Evolutionary conservation across 2,888 invertebrate species (phyloP), one percentile per base, ranked within the genome.

Genomic region (Trachelus stipa): DNA sequence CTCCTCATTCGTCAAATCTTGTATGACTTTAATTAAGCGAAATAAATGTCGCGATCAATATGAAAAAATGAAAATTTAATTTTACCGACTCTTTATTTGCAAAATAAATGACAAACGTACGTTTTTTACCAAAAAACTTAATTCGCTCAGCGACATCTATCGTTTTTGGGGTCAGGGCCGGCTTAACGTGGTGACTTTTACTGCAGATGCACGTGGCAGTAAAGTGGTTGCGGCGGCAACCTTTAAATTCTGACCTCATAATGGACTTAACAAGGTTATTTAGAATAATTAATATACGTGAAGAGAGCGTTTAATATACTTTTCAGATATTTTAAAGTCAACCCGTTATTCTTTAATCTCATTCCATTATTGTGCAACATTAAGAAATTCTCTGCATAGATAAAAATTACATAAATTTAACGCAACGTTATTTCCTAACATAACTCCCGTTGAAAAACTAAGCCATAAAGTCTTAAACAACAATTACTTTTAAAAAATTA

Each of bases 1-100:
- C 77, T 81, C 82, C 81, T 83, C 81, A 87, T 85, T 84, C 82
- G 83, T 80, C 75, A 73, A 81, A 81, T 77, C 31, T 1, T 71
- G 68, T 75, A 12, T n/a, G 11, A 9, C 0, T 1, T 3, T 77
- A 73, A 9, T 82, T 84, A 77, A 9, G 3, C 4, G 68, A 34
- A 15, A 35, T 69, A 31, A 1, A 23, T 31, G 9, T 1, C 6
- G 68, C 11, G 23, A 68, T 69, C 3, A 31, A 74, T 34, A 33
- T 0, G 1, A 75, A 80, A 79, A 82, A 84, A 79, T 81, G 34
- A 80, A 78, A 79, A 69, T 75, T 74, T 11, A 75, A 79, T 83
- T 82, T 74, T 83, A 31, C 31, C 37, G 3, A 0, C 0, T 0
- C 9, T 77, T 6, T 37, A 76, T 75, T 77, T 11, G 85, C 69